Percentiles rank a stretch among this genome's conserved stretches.
Conservation (phyloP, 2,113 vertebrate genomes). For the Colossoma macropomum region DNA sequence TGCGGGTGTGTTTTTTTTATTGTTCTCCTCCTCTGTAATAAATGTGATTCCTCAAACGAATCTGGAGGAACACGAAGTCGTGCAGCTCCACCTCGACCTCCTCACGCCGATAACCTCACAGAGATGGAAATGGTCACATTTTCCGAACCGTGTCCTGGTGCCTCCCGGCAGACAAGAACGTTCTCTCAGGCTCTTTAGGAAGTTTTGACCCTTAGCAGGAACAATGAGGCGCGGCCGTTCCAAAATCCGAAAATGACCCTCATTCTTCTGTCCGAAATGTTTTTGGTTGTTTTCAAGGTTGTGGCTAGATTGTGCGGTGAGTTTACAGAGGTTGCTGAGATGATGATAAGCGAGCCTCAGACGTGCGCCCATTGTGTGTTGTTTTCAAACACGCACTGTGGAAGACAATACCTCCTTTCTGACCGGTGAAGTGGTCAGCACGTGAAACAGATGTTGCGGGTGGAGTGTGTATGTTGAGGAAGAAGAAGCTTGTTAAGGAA, state of each 20-base stretch:
- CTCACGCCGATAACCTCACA: neutral
- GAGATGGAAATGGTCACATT: neutral
- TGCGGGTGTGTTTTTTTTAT: no score
- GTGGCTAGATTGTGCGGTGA: conserved; percentile 32
- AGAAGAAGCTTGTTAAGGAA: neutral
- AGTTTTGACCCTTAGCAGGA: neutral
- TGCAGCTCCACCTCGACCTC: neutral
- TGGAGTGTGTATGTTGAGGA: neutral
- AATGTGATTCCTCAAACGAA: neutral
- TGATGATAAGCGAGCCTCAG: conserved; percentile 4
- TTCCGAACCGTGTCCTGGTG: neutral
- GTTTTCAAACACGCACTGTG: conserved; percentile 29
- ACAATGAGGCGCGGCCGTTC: conserved; percentile 4
- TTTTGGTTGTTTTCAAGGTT: conserved; percentile 19
- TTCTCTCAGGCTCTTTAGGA: neutral
- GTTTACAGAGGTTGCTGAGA: conserved; percentile 21
- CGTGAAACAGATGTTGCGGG: neutral
- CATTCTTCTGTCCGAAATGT: conserved; percentile 31
- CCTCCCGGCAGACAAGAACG: neutral
- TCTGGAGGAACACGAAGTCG: neutral
- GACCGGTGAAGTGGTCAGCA: neutral
- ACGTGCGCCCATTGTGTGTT: conserved; percentile 34
- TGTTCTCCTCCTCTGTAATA: neutral
- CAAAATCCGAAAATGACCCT: neutral
- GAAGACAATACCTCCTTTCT: neutral